Percentiles rank a stretch among this genome's conserved stretches.
Evolutionary conservation across 2,888 invertebrate genomes (phyloP).

Genomic region (Rotaria macrura): DNA sequence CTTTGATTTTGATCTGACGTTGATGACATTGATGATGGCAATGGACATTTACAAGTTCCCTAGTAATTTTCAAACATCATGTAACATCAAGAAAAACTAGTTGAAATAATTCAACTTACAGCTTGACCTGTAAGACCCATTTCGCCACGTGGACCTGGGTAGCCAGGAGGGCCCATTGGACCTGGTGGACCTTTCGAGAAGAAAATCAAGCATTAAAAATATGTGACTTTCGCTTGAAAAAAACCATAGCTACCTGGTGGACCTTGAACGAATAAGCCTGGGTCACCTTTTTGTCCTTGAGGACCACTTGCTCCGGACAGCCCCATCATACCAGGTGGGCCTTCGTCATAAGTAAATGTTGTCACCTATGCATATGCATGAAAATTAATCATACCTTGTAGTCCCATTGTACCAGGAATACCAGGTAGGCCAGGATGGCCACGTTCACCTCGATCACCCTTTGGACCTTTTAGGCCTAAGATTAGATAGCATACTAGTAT

Average conservation of each 20-base stretch:
- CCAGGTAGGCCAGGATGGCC: neutral
- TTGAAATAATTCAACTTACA: neutral
- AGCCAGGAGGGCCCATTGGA: neutral
- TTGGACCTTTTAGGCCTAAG: neutral
- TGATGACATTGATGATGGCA: neutral
- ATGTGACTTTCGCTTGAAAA: neutral
- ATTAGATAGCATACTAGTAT: neutral
- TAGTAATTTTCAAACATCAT: neutral
- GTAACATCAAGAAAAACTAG: neutral
- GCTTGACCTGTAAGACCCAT: neutral
- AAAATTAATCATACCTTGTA: neutral
- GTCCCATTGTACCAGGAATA: neutral
- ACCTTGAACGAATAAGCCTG: neutral
- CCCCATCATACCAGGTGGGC: neutral
- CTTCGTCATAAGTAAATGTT: neutral
- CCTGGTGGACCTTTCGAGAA: neutral
- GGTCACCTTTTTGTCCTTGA: neutral
- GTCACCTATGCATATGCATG: too few relatives aligned
- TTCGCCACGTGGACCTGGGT: neutral
- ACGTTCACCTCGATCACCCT: neutral
- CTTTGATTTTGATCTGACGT: neutral
- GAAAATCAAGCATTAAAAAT: neutral
- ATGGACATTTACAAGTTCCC: neutral
- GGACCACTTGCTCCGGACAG: neutral
- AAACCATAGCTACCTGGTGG: neutral